Conservation (phyloP, 35 echinoderm and acorn worm genomes). For the Antedon bifida region DNA sequence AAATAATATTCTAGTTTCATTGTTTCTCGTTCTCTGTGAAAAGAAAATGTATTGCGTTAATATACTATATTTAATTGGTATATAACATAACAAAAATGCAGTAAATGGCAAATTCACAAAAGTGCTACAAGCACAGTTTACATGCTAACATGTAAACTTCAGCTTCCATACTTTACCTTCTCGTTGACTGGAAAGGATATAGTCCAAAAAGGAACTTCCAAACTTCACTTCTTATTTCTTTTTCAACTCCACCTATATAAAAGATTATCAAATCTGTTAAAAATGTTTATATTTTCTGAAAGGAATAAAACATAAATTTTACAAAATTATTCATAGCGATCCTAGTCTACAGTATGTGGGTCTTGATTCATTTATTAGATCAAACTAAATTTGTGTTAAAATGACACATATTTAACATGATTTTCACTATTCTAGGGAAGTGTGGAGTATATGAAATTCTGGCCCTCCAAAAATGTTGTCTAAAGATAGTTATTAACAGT, state of each 20-base stretch:
- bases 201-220: constrained; percentile 91
- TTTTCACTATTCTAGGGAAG: no score
- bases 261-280: not conserved
- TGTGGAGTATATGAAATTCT: no score
- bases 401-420: no score
- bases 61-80: not conserved
- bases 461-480: no score
- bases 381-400: no score
- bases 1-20: constrained; percentile 46
- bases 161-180: constrained; percentile 24
- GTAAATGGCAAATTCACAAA: not conserved
- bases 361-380: no score
- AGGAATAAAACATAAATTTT: no score
- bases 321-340: no score
- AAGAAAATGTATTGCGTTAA: constrained; percentile 6
- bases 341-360: no score
- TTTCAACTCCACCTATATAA: constrained; percentile 58
- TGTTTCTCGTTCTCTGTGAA: constrained; percentile 69
- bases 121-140: not conserved
- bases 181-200: constrained; percentile 80
- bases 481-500: no score
- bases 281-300: not conserved
- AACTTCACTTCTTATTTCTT: constrained; percentile 66
- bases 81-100: not conserved
- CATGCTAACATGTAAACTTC: not conserved